Evolutionary conservation across 2,888 invertebrate genomes (phyloP).

Genomic region (Abscondita cerata): DNA sequence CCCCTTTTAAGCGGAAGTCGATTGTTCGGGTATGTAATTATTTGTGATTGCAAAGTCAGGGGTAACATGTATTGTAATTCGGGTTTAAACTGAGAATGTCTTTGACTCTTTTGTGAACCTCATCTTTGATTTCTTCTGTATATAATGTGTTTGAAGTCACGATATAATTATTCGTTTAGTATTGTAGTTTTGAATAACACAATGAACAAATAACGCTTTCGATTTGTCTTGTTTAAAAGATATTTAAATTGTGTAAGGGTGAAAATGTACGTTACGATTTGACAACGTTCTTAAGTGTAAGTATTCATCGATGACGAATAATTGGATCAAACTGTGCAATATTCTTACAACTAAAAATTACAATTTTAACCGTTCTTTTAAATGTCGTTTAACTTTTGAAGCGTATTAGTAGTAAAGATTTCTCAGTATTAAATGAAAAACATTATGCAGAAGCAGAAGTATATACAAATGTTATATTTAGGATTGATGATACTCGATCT

Average conservation of each 20-base stretch:
- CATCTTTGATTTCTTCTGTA: slow-evolving; percentile 30
- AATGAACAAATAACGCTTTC: slow-evolving; percentile 26
- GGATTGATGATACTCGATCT: too few species aligned
- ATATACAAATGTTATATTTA: too few species aligned
- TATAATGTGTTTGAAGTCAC: slow-evolving; percentile 20
- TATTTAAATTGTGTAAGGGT: slow-evolving; percentile 28
- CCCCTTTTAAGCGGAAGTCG: slow-evolving; percentile 53
- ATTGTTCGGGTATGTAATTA: slow-evolving; percentile 36
- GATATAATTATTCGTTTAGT: slow-evolving; percentile 33
- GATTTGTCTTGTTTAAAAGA: slow-evolving; percentile 19
- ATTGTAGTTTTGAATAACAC: slow-evolving; percentile 20
- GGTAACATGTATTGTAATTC: slow-evolving; percentile 35
- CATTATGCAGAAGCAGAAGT: too few species aligned
- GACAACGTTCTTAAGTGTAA: not conserved
- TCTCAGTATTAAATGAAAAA: too few species aligned
- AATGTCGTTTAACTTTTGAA: too few species aligned
- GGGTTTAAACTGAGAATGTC: slow-evolving; percentile 29
- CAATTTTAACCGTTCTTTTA: too few species aligned
- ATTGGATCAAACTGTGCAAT: too few species aligned
- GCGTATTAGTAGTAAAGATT: too few species aligned
- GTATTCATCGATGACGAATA: too few species aligned
- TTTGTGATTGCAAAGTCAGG: slow-evolving; percentile 35
- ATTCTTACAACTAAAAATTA: too few species aligned
- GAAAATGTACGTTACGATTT: slow-evolving; percentile 27
- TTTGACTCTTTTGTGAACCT: slow-evolving; percentile 29